phyloP scores from a whole-genome alignment of 2,113 vertebrate genomes.

The Nothoprocta pentlandii region DNA sequence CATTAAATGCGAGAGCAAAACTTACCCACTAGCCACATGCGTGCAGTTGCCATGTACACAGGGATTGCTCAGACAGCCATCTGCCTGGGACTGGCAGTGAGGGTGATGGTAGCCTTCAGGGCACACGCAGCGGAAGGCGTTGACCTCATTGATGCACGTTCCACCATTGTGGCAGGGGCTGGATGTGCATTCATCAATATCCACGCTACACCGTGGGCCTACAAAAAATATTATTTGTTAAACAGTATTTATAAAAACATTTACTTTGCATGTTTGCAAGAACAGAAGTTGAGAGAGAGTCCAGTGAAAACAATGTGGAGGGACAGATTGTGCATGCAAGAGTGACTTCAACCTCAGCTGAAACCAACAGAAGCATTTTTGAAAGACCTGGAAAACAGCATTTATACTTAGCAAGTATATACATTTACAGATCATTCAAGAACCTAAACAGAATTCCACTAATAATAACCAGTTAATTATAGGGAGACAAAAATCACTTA shows the following conservation, averaged over 20 bases:
- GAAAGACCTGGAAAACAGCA: conserved; percentile 35
- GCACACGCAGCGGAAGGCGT: conserved; percentile 88
- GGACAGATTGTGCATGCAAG: not conserved
- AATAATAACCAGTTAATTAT: not conserved
- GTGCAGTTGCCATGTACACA: conserved; percentile 90
- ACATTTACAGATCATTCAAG: conserved; percentile 29
- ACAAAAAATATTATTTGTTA: not conserved
- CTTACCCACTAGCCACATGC: conserved; percentile 84
- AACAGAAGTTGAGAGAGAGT: not conserved
- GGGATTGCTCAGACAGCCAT: conserved; percentile 87
- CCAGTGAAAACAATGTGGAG: not conserved
- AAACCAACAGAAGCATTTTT: conserved; percentile 9
- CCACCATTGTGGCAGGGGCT: conserved; percentile 91
- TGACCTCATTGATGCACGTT: conserved; percentile 86
- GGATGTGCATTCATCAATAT: conserved; percentile 92
- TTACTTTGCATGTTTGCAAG: not conserved
- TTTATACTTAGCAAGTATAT: not conserved
- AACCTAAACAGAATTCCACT: not conserved
- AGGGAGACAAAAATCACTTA: conserved; percentile 36
- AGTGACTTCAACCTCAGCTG: not conserved
- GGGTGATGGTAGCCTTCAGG: conserved; percentile 87
- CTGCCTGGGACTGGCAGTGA: conserved; percentile 87
- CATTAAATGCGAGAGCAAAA: not conserved
- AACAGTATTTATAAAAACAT: rapidly evolving
- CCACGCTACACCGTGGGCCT: conserved; percentile 87